Evolutionary conservation across 2,888 invertebrate genomes (phyloP), one percentile per base, ranked within the genome.

Genomic region (Ichneumoninae sp.): DNA sequence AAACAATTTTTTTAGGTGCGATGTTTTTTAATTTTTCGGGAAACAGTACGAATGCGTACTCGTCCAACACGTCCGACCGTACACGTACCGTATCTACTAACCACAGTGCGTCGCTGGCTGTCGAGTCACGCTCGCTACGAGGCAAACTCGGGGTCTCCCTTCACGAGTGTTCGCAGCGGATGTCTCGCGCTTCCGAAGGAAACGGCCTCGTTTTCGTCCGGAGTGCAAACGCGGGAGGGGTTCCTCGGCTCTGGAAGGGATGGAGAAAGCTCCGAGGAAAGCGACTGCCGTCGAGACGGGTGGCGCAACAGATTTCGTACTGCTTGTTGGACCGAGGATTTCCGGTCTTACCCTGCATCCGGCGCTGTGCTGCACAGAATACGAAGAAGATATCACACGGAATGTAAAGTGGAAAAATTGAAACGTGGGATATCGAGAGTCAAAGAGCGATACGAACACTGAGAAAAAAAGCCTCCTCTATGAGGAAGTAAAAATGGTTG

Each of bases 301-400:
- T 62, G 62, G 30, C 62, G 62, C 62, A 62, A 62, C 62, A 62
- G 62, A 62, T 62, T 62, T 62, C 36, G n/a, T 62, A 30, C 62
- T 33, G 62, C 30, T 62, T 22, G 26, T 22, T 57, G 57, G 57
- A 57, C 22, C 57, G 57, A 57, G 1, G 57, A 57, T 57, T 57
- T 57, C 26, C 57, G 22, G 57, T 26, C 57, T 26, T 57, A 57
- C 26, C 26, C 57, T 13, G 13, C 52, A 19, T 22, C 26, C 22
- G 10, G 57, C 57, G 26, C 13, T 57, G 13, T 13, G 26, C 57
- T 57, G 26, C 13, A 57, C 10, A 13, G 57, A 4, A 57, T 57
- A 57, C 1, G 57, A 57, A 22, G 57, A 22, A 10, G 26, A 57
- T 22, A 57, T 57, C 26, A 13, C 22, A 57, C 26, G 4, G 26